These are phyloP conservation scores for Anolis carolinensis DNA, from an alignment of 2,113 vertebrate species.

Conservation along the genomic window DNA sequence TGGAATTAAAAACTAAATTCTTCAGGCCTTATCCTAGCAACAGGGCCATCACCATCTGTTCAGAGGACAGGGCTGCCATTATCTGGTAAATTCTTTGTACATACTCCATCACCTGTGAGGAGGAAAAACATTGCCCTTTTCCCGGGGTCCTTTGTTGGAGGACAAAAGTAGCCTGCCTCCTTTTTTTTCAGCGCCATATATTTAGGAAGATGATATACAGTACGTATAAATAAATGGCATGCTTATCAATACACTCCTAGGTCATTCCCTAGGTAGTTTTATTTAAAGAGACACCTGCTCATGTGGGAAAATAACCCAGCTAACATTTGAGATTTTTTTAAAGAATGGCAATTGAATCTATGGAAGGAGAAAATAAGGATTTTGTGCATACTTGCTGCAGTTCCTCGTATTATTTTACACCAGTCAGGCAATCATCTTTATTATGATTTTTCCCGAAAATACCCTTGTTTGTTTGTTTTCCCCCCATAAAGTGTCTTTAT, in stretches of 20 bases:
- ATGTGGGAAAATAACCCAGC: conserved; percentile 37
- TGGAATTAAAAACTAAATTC: conserved; percentile 97
- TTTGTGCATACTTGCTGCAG: conserved; percentile 5
- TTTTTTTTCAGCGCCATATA: conserved; percentile 55
- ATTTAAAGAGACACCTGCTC: conserved; percentile 55
- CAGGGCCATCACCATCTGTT: conserved; percentile 93
- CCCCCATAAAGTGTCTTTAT: conserved; percentile 32
- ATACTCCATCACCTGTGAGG: conserved; percentile 90
- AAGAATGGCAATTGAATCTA: conserved; percentile 28
- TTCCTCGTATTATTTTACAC: conserved; percentile 39
- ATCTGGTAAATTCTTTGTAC: conserved; percentile 80
- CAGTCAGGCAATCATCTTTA: background rate
- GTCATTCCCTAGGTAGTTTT: conserved; percentile 27
- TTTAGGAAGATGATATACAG: conserved; percentile 73
- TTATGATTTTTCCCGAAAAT: conserved; percentile 49
- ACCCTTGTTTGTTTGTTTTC: background rate
- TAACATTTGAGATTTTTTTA: background rate
- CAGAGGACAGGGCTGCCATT: conserved; percentile 84
- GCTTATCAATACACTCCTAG: conserved; percentile 42
- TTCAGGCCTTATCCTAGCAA: conserved; percentile 93
- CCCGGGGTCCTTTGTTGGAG: conserved; percentile 76
- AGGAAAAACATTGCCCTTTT: conserved; percentile 70
- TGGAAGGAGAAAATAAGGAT: background rate
- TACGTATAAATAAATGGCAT: conserved; percentile 64
- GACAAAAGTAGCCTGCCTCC: conserved; percentile 70